These are phyloP conservation scores for Caenorhabditis sp. DNA, from an alignment of 2,888 invertebrate genomes.

Conservation along the genomic window DNA sequence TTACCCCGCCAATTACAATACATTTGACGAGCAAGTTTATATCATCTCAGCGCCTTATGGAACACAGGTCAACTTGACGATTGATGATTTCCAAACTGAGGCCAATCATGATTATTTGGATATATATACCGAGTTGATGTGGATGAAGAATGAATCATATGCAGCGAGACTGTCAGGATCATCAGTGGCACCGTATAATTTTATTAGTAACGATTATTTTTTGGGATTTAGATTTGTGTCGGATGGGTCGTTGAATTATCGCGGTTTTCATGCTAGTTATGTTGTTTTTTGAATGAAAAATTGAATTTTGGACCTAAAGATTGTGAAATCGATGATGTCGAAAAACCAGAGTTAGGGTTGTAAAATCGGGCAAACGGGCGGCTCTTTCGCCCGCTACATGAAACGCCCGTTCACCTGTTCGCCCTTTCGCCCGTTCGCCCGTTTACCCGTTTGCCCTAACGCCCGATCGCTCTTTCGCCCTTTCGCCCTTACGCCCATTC, in stretches of 20 bases:
- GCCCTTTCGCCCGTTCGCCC: too few species aligned
- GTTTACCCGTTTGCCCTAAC: too few species aligned
- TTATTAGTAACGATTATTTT: not conserved
- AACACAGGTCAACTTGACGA: slow-evolving; percentile 29
- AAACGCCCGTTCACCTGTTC: too few species aligned
- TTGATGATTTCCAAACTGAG: slow-evolving; percentile 34
- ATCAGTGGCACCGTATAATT: not conserved
- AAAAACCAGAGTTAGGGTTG: too few species aligned
- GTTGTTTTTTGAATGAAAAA: not conserved
- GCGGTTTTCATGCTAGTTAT: not conserved
- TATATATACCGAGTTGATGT: slow-evolving; percentile 14
- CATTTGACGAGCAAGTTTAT: slow-evolving; percentile 31
- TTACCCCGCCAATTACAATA: slow-evolving; percentile 83
- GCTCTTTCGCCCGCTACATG: too few species aligned
- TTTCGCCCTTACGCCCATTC: too few species aligned
- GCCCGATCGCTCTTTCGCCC: too few species aligned
- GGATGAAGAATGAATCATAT: not conserved
- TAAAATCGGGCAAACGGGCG: too few species aligned
- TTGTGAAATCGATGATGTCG: too few species aligned
- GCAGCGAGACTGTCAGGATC: not conserved
- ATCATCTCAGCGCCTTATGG: slow-evolving; percentile 23
- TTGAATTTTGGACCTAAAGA: too few species aligned
- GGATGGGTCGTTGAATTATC: not conserved
- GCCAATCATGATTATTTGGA: slow-evolving; percentile 18
- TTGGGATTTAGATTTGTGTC: not conserved